Evolutionary conservation across 1,140 invertebrate genomes (phyloP), one percentile per base, ranked within the genome.

Genomic region (Acromyrmex echinatior): DNA sequence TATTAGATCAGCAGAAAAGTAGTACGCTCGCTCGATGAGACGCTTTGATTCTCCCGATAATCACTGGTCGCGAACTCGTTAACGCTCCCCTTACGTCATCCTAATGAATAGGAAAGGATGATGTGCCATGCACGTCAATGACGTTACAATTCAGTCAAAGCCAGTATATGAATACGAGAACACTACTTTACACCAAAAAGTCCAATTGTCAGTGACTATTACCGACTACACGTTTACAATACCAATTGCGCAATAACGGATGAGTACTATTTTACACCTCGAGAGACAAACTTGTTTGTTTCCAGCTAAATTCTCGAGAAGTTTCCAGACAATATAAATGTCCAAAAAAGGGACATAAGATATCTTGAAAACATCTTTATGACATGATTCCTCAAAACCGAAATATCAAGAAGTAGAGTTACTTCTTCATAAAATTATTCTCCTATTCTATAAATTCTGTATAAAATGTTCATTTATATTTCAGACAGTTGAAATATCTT

Each of bases 41-140:
- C 62, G 71, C 60, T 85, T 87, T 51, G 71, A 87, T 87, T 87
- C 71, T 76, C 3, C 31, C 18, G 39, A 77, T 87, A 76, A 77
- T 85, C 18, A n/a, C 31, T 16, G 3, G 25, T 87, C 65, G 39
- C 62, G 53, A 10, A 51, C 62, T 84, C 45, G 39, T 87, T 85
- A 87, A 77, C 18, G 70, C 16, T 77, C 14, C 45, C 62, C 62
- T 87, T 87, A 77, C 80, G 56, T 87, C 80, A 85, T 28, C 31
- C 18, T 35, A 60, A 74, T 45, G 25, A 70, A 7, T 14, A 25
- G 25, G 53, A 25, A 58, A 31, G 51, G 68, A 63, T 71, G 62
- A 35, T 28, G 68, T 1, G 63, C 28, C n/a, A 71, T 45, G 45
- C 28, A 51, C 21, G 49, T 35, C 66, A 60, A 82, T 82, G 35